Conservation (phyloP, 2,797 vertebrate genomes). For the Steatocranus sp. region DNA sequence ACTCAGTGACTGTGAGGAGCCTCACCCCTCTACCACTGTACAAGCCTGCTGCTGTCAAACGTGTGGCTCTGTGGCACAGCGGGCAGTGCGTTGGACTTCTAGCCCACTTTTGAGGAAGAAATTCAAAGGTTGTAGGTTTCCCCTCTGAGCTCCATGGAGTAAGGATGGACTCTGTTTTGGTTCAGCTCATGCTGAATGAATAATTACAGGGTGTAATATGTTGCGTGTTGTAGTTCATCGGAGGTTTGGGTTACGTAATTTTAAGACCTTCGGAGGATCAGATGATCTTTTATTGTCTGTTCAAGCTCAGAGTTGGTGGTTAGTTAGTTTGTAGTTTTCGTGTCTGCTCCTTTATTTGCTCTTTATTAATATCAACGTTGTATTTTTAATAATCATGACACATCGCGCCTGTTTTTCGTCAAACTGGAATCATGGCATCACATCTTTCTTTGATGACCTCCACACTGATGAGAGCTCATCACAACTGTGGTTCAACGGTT, state of each 20-base stretch:
- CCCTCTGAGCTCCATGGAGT: rapidly evolving
- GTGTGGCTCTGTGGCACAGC: background rate
- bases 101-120: background rate
- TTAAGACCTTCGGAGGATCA: background rate
- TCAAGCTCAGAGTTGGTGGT: background rate
- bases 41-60: background rate
- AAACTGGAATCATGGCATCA: background rate
- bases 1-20: background rate
- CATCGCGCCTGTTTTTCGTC: background rate
- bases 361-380: background rate
- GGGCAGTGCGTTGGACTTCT: background rate
- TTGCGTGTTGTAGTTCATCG: rapidly evolving
- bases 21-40: background rate
- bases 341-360: background rate
- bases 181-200: background rate
- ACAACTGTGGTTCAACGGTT: background rate
- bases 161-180: background rate
- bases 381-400: background rate
- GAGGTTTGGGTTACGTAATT: background rate
- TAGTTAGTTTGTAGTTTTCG: background rate
- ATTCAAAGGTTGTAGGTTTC: rapidly evolving
- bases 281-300: background rate
- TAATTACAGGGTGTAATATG: background rate
- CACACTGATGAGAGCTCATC: background rate
- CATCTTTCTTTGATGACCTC: background rate